These are phyloP conservation scores for Coturnix japonica DNA, from an alignment of 2,113 vertebrate genomes.

Conservation along the genomic window DNA sequence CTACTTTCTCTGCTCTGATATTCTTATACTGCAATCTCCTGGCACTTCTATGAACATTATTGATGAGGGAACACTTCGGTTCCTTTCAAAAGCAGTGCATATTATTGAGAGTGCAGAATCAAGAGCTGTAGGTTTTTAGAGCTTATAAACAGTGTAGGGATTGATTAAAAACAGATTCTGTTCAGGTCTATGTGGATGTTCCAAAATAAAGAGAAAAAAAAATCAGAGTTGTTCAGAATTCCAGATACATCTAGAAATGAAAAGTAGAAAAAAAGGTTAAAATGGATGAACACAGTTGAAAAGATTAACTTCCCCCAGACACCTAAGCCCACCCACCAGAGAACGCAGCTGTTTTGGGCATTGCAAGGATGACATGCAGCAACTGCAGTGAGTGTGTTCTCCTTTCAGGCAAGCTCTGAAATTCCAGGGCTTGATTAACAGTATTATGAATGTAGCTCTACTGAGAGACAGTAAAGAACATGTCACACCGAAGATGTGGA, in stretches of 20 bases:
- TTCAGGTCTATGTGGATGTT: neutral
- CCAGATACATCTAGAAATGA: neutral
- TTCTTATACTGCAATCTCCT: neutral
- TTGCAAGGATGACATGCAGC: neutral
- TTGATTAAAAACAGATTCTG: neutral
- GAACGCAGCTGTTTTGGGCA: neutral
- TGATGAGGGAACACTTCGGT: neutral
- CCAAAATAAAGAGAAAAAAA: neutral
- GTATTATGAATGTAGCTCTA: neutral
- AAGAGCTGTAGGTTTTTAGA: neutral
- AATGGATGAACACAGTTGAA: neutral
- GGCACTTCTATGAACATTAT: neutral
- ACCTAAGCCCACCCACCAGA: too few species aligned
- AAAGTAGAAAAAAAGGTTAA: neutral
- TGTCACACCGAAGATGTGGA: neutral
- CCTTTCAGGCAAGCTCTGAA: neutral
- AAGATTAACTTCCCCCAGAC: neutral
- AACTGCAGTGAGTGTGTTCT: neutral
- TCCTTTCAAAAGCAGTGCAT: neutral
- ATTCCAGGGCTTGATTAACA: neutral
- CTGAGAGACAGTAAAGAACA: conserved; percentile 8
- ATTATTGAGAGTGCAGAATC: neutral
- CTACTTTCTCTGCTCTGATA: neutral
- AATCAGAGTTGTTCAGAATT: neutral
- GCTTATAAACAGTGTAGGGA: neutral